Evolutionary conservation across 1,140 invertebrate species (phyloP).

Genomic region (Samia ricini): DNA sequence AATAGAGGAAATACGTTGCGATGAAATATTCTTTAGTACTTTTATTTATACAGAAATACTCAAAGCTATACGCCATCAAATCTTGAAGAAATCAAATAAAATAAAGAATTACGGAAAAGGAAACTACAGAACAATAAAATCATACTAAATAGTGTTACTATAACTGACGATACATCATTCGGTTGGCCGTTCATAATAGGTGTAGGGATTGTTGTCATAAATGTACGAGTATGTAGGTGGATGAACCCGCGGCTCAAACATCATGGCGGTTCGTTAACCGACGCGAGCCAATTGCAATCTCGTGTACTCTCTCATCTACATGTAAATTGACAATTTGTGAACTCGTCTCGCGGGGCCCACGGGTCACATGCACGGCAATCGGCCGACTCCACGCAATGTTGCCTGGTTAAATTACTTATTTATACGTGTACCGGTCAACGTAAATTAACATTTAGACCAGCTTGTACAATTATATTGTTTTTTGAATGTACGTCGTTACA

Average conservation of each 20-base stretch:
- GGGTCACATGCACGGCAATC: neutral
- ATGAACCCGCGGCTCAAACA: neutral
- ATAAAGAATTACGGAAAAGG: no score
- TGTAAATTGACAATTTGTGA: neutral
- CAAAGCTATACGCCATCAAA: no score
- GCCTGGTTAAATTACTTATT: neutral
- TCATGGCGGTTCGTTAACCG: neutral
- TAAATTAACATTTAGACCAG: neutral
- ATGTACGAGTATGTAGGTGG: neutral
- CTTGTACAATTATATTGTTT: neutral
- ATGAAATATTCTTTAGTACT: no score
- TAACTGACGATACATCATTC: no score
- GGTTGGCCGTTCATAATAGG: no score
- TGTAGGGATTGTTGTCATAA: neutral
- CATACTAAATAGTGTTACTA: no score
- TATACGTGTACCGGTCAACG: neutral
- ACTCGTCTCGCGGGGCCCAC: neutral
- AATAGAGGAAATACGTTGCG: no score
- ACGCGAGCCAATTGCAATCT: neutral
- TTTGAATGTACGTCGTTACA: no score
- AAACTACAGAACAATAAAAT: no score
- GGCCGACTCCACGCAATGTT: neutral
- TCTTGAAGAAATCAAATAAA: no score
- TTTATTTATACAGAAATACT: no score
- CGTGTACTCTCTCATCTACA: neutral